Evolutionary conservation across 2,888 invertebrate genomes (phyloP).

Genomic region (Dimorphilus gyrociliatus): DNA sequence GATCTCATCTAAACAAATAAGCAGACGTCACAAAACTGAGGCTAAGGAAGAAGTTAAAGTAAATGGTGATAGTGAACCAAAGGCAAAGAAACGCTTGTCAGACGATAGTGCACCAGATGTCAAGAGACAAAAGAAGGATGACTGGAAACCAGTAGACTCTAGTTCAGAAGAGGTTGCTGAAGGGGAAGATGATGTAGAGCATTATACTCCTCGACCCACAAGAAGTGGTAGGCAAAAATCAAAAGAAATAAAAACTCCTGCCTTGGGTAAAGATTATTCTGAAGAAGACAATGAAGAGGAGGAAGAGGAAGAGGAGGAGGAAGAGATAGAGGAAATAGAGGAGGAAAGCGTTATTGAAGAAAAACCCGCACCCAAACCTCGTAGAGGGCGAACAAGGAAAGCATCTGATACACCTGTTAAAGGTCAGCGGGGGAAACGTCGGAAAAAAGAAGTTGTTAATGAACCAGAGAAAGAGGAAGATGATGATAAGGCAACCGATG

Average conservation of each 20-base stretch:
- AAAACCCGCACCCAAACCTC: slow-evolving; percentile 1
- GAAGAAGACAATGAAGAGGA: slow-evolving; percentile 1
- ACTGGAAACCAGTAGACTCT: background rate
- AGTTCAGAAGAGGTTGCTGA: too few relatives aligned
- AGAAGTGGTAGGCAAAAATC: background rate
- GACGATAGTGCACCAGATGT: background rate
- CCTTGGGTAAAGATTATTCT: background rate
- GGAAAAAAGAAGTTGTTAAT: too few relatives aligned
- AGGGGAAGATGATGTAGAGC: too few relatives aligned
- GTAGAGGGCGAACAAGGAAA: too few relatives aligned
- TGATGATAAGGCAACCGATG: too few relatives aligned
- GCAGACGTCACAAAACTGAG: background rate
- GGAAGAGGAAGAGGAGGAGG: slow-evolving; percentile 4
- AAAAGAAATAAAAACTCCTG: slow-evolving; percentile 1
- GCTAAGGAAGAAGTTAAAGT: too few relatives aligned
- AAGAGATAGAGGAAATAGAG: slow-evolving; percentile 5
- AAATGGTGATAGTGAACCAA: background rate
- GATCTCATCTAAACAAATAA: slow-evolving; percentile 15
- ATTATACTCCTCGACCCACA: too few relatives aligned
- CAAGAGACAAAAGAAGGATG: background rate
- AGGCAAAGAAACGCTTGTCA: background rate
- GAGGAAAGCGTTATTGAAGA: slow-evolving; percentile 1
- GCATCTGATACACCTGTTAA: too few relatives aligned
- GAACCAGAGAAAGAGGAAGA: too few relatives aligned
- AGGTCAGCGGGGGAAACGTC: too few relatives aligned